Evolutionary conservation across 2,888 invertebrate genomes (phyloP).

Genomic region (Amiota minor): DNA sequence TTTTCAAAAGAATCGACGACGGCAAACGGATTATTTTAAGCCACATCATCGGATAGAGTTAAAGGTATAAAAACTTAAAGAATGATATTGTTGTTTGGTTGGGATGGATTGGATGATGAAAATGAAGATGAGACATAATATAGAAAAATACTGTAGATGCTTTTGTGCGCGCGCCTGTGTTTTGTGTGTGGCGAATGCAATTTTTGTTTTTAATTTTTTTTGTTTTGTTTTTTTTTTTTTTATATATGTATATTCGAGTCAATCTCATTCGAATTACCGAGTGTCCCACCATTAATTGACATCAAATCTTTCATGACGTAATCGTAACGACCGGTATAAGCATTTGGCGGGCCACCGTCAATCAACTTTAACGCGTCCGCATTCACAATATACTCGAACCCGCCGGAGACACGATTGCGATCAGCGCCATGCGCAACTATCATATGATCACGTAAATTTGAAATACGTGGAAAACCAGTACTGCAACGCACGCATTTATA

Average conservation of each 20-base stretch:
- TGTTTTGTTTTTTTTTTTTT: neutral
- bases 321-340: slow-evolving; percentile 70
- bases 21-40: too few species aligned
- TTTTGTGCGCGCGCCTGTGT: too few species aligned
- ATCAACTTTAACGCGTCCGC: slow-evolving; percentile 69
- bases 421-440: slow-evolving; percentile 69
- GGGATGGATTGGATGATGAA: too few species aligned
- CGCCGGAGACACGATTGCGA: slow-evolving; percentile 68
- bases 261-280: slow-evolving; percentile 59
- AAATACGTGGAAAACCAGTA: slow-evolving; percentile 71
- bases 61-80: too few species aligned
- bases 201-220: too few species aligned
- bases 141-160: too few species aligned
- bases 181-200: too few species aligned
- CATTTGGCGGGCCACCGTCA: slow-evolving; percentile 59
- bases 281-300: slow-evolving; percentile 72
- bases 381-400: slow-evolving; percentile 71
- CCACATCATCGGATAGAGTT: too few species aligned
- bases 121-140: too few species aligned
- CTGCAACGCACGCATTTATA: slow-evolving; percentile 73
- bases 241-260: neutral
- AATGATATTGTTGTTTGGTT: too few species aligned
- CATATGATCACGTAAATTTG: slow-evolving; percentile 73
- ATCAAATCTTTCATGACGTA: slow-evolving; percentile 73
- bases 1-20: too few species aligned